Evolutionary conservation across 1,140 invertebrate genomes (phyloP).

Genomic region (Drosophila bocki): DNA sequence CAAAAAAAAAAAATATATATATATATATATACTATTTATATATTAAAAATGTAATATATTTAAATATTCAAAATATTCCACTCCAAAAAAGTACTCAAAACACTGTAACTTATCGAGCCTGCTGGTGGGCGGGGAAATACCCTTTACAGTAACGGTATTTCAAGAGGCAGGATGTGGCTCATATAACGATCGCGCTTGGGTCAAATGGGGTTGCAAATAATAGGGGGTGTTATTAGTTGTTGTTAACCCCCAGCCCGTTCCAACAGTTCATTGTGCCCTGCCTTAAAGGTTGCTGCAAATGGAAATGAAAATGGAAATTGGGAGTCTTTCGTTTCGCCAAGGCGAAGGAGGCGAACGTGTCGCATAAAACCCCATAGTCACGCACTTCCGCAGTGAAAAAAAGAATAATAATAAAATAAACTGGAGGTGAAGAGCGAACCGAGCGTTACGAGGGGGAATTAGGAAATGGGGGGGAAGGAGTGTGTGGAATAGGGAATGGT

Average conservation of each 20-base stretch:
- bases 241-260: conserved; percentile 2
- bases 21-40: neutral
- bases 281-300: conserved; percentile 37
- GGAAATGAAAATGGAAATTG: conserved; percentile 42
- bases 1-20: too few relatives aligned
- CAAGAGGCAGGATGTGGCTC: conserved; percentile 28
- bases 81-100: neutral
- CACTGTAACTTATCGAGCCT: neutral
- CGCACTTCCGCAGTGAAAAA: conserved; percentile 71
- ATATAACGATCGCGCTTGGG: conserved; percentile 25
- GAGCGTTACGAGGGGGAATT: conserved; percentile 22
- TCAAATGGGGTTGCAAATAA: conserved; percentile 37
- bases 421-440: conserved; percentile 28
- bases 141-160: conserved; percentile 24
- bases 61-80: neutral
- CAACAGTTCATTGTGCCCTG: conserved; percentile 60
- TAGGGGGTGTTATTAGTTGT: conserved; percentile 12
- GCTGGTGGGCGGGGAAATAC: neutral
- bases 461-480: neutral
- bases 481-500: neutral
- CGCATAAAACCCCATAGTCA: conserved; percentile 77
- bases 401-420: conserved; percentile 15
- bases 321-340: conserved; percentile 60
- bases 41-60: neutral
- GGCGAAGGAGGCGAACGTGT: conserved; percentile 58